phyloP scores from a whole-genome alignment of 2,888 invertebrate species.

The Periphyllus acericola region DNA sequence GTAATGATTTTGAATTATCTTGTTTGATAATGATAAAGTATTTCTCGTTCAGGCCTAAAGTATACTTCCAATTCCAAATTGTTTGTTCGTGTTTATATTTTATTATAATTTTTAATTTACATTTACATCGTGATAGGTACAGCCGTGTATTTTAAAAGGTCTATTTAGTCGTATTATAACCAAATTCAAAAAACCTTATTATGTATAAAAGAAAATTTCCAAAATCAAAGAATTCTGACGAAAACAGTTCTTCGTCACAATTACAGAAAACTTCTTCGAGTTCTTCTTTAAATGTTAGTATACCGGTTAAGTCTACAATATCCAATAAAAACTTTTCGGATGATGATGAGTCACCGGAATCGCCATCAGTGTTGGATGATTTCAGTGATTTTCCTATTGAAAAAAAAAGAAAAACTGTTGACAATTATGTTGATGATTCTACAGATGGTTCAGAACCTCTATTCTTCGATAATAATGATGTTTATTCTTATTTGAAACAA shows the following conservation, averaged over 20 bases:
- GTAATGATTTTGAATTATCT: conserved; percentile 7
- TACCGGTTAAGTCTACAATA: background rate
- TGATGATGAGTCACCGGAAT: background rate
- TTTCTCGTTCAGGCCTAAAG: too few species aligned
- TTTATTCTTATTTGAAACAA: conserved; percentile 34
- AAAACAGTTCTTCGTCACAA: background rate
- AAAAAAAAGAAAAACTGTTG: conserved; percentile 31
- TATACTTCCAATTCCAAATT: too few species aligned
- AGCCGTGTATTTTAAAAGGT: background rate
- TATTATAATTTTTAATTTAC: too few species aligned
- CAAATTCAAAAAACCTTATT: background rate
- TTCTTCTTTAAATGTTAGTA: background rate
- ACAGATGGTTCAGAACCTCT: conserved; percentile 30
- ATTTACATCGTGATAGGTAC: too few species aligned
- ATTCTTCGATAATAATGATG: background rate
- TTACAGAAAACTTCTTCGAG: background rate
- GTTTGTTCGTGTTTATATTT: too few species aligned
- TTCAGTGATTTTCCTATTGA: conserved; percentile 28
- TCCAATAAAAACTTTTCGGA: background rate
- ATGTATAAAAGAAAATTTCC: conserved; percentile 59
- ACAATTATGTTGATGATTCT: background rate
- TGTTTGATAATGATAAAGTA: background rate
- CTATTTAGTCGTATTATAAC: background rate
- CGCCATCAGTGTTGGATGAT: conserved; percentile 42
- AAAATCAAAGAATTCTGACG: background rate